Evolutionary conservation across 2,888 invertebrate genomes (phyloP).

Genomic region (Drosophila pullipes): DNA sequence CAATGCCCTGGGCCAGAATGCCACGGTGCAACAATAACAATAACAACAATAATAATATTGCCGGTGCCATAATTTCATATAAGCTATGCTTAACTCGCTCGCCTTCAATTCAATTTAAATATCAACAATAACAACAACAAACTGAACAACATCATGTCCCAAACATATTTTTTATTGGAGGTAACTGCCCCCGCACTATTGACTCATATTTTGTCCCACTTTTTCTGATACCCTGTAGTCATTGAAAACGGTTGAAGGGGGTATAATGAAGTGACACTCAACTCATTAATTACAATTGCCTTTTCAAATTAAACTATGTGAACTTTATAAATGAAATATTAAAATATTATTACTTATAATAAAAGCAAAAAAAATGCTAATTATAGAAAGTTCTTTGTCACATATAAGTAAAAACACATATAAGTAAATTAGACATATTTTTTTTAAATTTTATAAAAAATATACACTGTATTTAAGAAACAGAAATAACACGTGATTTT

Average conservation of each 20-base stretch:
- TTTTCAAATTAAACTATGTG: background rate
- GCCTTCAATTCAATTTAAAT: constrained; percentile 60
- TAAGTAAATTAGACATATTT: background rate
- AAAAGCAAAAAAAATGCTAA: too few relatives aligned
- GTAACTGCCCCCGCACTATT: constrained; percentile 74
- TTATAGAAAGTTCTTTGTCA: background rate
- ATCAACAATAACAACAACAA: constrained; percentile 20
- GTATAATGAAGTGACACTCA: background rate
- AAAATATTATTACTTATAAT: background rate
- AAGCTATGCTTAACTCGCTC: constrained; percentile 35
- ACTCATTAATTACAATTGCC: background rate
- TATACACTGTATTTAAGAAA: background rate
- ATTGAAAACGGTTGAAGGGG: background rate
- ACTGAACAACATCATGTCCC: constrained; percentile 24
- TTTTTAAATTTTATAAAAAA: too few relatives aligned
- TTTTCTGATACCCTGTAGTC: constrained; percentile 15
- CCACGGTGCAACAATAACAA: constrained; percentile 32
- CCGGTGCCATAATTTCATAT: constrained; percentile 42
- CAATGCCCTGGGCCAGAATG: constrained; percentile 43
- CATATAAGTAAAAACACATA: background rate
- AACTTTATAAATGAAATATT: background rate
- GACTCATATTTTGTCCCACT: constrained; percentile 41
- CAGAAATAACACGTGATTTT: background rate
- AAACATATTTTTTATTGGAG: constrained; percentile 66
- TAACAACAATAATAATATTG: constrained; percentile 31